phyloP scores from a whole-genome alignment of 2,888 invertebrate species.

The Poecilobothrus nobilitatus region DNA sequence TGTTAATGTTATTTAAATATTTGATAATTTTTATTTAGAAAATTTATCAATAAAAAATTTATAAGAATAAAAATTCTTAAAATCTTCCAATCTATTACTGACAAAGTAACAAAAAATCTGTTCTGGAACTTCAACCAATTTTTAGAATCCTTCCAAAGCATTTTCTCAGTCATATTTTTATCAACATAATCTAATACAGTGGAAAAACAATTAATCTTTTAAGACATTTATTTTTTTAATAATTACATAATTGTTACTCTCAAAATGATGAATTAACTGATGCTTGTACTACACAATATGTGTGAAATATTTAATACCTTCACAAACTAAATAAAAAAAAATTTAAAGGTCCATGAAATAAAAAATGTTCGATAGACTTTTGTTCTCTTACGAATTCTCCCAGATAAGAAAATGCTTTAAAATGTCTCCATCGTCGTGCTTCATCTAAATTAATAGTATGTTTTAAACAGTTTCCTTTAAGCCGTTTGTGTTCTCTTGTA shows the following conservation, averaged over 20 bases:
- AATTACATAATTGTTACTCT: too few species aligned
- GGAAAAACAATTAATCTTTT: conserved; percentile 38
- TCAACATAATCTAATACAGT: conserved; percentile 41
- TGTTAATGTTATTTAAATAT: conserved; percentile 46
- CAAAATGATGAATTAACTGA: too few species aligned
- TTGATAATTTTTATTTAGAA: conserved; percentile 43
- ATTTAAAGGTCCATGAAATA: too few species aligned
- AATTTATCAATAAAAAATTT: too few species aligned
- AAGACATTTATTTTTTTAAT: conserved; percentile 42
- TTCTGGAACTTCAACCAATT: conserved; percentile 37
- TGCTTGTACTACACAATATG: too few species aligned
- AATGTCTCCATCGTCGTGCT: conserved; percentile 36
- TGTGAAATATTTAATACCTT: too few species aligned
- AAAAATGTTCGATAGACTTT: conserved; percentile 28
- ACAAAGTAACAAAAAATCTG: conserved; percentile 34
- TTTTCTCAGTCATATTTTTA: conserved; percentile 42
- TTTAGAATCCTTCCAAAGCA: conserved; percentile 40
- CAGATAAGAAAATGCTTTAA: conserved; percentile 35
- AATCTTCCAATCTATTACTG: background rate
- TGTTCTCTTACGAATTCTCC: conserved; percentile 37
- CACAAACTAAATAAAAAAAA: background rate
- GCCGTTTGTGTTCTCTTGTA: conserved; percentile 38
- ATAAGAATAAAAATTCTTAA: background rate
- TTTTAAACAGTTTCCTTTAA: conserved; percentile 29
- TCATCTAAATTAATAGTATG: conserved; percentile 21